A percentile compares a stretch with the other conserved stretches of the same genome.
Evolutionary conservation across 1,140 invertebrate genomes (phyloP).

Genomic region (Drosophila watanabei): DNA sequence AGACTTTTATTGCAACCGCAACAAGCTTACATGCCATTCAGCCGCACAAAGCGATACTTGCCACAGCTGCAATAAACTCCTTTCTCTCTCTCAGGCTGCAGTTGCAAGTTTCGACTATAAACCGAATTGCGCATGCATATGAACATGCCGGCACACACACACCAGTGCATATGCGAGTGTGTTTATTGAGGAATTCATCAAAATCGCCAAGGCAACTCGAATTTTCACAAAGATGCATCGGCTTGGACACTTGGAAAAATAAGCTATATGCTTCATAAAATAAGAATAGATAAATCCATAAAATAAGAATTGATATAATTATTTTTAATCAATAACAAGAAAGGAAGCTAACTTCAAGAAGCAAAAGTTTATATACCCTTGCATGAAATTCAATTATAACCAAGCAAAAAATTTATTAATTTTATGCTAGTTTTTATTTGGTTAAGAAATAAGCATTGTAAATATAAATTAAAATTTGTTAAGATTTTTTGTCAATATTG

Average conservation of each 20-base stretch:
- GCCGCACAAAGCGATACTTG: slow-evolving; percentile 36
- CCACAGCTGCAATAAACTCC: slow-evolving; percentile 60
- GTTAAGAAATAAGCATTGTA: no score
- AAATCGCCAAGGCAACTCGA: slow-evolving; percentile 76
- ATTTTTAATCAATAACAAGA: no score
- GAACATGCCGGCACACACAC: slow-evolving; percentile 4
- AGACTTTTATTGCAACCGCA: slow-evolving; percentile 67
- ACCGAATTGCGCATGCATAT: slow-evolving; percentile 27
- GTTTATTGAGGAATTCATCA: slow-evolving; percentile 76
- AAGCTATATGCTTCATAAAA: not conserved
- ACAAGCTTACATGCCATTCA: slow-evolving; percentile 68
- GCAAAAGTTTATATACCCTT: no score
- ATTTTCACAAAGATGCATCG: slow-evolving; percentile 39
- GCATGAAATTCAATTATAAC: no score
- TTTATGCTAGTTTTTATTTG: no score
- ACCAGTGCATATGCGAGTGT: slow-evolving; percentile 3
- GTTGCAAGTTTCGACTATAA: slow-evolving; percentile 56
- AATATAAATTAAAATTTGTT: no score
- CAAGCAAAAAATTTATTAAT: no score
- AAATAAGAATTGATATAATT: no score
- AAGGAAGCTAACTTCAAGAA: no score
- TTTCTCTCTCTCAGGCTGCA: slow-evolving; percentile 17
- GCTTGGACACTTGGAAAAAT: slow-evolving; percentile 9
- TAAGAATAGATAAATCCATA: no score
- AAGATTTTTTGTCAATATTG: no score